Percentiles rank a stretch among this genome's conserved stretches.
Conservation (phyloP, 2,888 invertebrate genomes). For the Xanthia icteritia region DNA sequence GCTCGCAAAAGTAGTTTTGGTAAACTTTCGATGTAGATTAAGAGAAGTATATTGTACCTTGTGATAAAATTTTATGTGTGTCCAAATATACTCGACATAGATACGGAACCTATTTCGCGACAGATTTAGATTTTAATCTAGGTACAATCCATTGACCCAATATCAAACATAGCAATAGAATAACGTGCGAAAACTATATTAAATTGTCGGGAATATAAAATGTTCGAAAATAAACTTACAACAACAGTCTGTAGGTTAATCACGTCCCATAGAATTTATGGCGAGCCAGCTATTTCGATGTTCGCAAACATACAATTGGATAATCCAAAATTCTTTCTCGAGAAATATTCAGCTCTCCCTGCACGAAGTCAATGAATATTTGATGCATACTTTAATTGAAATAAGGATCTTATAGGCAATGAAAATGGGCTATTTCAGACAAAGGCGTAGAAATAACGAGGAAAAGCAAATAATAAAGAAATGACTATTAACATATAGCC, state of each 20-base stretch:
- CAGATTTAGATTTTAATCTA: slow-evolving; percentile 32
- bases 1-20: neutral
- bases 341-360: neutral
- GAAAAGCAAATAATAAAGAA: neutral
- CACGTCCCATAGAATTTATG: slow-evolving; percentile 31
- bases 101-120: slow-evolving; percentile 23
- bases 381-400: neutral
- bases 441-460: neutral
- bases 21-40: slow-evolving; percentile 2
- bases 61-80: neutral
- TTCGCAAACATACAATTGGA: neutral
- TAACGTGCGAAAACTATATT: slow-evolving; percentile 21
- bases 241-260: slow-evolving; percentile 23
- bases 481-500: neutral
- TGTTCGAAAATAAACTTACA: slow-evolving; percentile 16
- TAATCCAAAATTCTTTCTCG: slow-evolving; percentile 1
- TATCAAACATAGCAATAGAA: slow-evolving; percentile 14
- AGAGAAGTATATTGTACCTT: neutral
- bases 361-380: neutral
- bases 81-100: slow-evolving; percentile 25
- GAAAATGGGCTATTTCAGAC: neutral
- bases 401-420: neutral
- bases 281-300: neutral
- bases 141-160: slow-evolving; percentile 38
- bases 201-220: slow-evolving; percentile 23